phyloP scores from a whole-genome alignment of 2,888 invertebrate genomes.

The Sinotaia quadrata region DNA sequence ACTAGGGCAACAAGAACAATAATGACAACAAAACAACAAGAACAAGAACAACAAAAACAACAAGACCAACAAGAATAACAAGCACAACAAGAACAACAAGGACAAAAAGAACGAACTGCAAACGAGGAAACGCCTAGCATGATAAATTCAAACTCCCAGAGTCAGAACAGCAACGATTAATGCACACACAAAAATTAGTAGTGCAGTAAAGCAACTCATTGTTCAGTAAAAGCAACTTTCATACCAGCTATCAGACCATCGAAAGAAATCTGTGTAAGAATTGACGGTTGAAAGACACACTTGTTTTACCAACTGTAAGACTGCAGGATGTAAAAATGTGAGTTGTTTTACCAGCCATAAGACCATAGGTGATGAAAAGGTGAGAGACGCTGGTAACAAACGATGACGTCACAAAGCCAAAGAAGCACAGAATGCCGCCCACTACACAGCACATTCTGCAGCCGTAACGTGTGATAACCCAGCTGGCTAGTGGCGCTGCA shows the following conservation, averaged over 20 bases:
- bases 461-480: conserved; percentile 15
- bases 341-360: conserved; percentile 6
- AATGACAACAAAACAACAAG: neutral
- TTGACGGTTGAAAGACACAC: too few relatives aligned
- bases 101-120: neutral
- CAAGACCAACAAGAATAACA: neutral
- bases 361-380: conserved; percentile 20
- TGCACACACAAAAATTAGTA: too few relatives aligned
- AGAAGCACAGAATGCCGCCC: conserved; percentile 8
- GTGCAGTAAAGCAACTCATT: too few relatives aligned
- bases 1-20: neutral
- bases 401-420: conserved; percentile 2
- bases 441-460: conserved; percentile 15
- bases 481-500: conserved; percentile 4
- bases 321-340: too few relatives aligned
- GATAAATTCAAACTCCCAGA: too few relatives aligned
- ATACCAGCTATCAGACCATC: too few relatives aligned
- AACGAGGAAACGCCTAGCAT: neutral
- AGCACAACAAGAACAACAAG: neutral
- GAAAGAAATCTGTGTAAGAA: too few relatives aligned
- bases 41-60: neutral
- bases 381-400: conserved; percentile 6
- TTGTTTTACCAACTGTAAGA: too few relatives aligned
- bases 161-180: too few relatives aligned
- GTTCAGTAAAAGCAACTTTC: too few relatives aligned